Base-by-base conservation (phyloP, 1,140 invertebrate genomes). In the Aricia agestis region DNA sequence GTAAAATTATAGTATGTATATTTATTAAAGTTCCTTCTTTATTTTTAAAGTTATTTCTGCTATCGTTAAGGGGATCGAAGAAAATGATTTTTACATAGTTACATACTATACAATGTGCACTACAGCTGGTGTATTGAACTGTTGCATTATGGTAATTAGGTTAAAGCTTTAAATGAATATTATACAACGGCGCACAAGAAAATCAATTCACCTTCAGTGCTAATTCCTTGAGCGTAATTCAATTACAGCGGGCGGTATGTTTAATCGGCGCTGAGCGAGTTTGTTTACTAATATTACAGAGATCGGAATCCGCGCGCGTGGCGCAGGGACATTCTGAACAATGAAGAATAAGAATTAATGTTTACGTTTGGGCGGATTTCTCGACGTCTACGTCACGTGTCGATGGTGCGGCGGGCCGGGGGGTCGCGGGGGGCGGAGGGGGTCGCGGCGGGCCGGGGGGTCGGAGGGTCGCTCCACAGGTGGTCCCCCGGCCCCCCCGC, bases 311-410 rank as follows among this genome's bases (percentile, higher is more conserved):
- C 74, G 82, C 82, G 82, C 82, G 85, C 83, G 84, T 82, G 83
- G 78, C 81, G 84, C 80, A 78, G 82, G 82, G 80, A 86, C 86
- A 89, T 85, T 87, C 83, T 83, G 82, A 82, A 89, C 88, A 88
- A 88, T 90, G 85, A 90, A 87, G 87, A 88, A 86, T 87, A 87
- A 88, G 89, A 89, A 91, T 90, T 89, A 84, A 89, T 91, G 89
- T 91, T 91, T 91, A 91, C 87, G 87, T 91, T 90, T 89, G 86
- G 87, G 84, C 85, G 85, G 86, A 86, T 86, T 86, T 86, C 86
- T 88, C 83, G 72, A 78, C 82, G 83, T 83, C 84, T 82, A 85
- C 88, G 87, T 89, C 89, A 89, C 87, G 89, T 91, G 87, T 87
- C 85, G 82, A 82, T 78, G 36, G 36, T 9, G 80, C 66, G 69